phyloP scores from a whole-genome alignment of 2,888 invertebrate species.

The Leucophenga montana region DNA sequence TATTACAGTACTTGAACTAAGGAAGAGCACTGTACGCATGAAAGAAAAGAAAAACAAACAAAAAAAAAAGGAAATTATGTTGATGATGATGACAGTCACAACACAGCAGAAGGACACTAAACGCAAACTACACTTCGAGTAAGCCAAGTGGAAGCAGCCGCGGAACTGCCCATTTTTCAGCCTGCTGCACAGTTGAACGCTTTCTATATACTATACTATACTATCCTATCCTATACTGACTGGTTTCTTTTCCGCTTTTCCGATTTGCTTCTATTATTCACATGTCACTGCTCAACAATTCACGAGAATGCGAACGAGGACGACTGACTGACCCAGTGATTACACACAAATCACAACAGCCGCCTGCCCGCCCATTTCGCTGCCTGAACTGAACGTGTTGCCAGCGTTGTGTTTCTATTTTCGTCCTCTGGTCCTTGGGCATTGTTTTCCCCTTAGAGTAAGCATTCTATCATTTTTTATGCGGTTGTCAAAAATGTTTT shows the following conservation, averaged over 20 bases:
- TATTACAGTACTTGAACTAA: constrained; percentile 43
- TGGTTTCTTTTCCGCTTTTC: constrained; percentile 1
- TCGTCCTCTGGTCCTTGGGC: neutral
- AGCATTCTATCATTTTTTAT: constrained; percentile 39
- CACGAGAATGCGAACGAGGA: too few relatives aligned
- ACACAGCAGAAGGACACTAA: constrained; percentile 34
- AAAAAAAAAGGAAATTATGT: constrained; percentile 1
- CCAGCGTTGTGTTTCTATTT: neutral
- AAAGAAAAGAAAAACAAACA: constrained; percentile 11
- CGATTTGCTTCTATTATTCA: constrained; percentile 10
- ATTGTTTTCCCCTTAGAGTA: neutral
- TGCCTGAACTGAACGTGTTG: neutral
- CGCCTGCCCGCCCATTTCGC: constrained; percentile 56
- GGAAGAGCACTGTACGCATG: neutral
- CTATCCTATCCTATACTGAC: too few relatives aligned
- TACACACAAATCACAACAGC: constrained; percentile 58
- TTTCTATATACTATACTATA: too few relatives aligned
- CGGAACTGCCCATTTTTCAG: constrained; percentile 36
- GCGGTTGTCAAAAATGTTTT: constrained; percentile 64
- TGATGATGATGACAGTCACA: constrained; percentile 35
- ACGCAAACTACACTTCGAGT: constrained; percentile 23
- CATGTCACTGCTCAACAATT: constrained; percentile 12
- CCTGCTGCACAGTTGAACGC: constrained; percentile 42
- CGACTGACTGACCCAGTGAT: constrained; percentile 41
- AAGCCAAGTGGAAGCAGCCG: constrained; percentile 53